Base-by-base conservation (phyloP, 2,888 invertebrate species). In the Exephanes ischioxanthus region DNA sequence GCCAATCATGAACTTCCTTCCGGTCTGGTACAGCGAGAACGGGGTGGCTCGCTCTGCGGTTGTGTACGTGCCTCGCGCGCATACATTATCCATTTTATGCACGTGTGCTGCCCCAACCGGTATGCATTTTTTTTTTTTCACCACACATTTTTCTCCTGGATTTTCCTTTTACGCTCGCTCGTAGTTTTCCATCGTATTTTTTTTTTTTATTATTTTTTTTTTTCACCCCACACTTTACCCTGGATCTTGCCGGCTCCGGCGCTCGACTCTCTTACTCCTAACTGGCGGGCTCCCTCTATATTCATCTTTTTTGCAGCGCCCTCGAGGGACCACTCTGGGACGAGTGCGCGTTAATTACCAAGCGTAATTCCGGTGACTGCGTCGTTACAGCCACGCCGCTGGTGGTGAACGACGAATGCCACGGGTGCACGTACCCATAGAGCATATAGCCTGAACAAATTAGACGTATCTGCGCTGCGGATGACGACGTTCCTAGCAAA, bases 331-430 rank as follows among this genome's bases (percentile, higher is more conserved):
- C 55, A 45, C 45, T 55, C 30, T 37, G 45, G 71, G 63, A 75
- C 76, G 68, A 76, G 63, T 71, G 73, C 71, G 63, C 79, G 75
- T 80, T 86, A 84, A 84, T 81, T 84, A 81, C 76, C 81, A 67
- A 78, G 81, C 80, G 83, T 77, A 80, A 80, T 86, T 83, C 72
- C 70, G 71, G 67, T 45, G 79, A 66, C 75, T 80, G 71, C 76
- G 55, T 83, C 73, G 83, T 80, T 84, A 77, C 58, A 63, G 67
- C 33, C 19, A 61, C 68, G 70, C 76, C 66, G 63, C 48, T 67
- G 66, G 16, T 67, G 80, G 72, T 73, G 61, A 73, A 66, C 81
- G 58, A 48, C 71, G 58, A 77, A 67, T 58, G 22, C 70, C 51
- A 67, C 67, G 71, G 72, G 55, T 67, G 30, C 76, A 41, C 55